Base-by-base conservation (phyloP, 2,113 vertebrate species). In the Motacilla alba region DNA sequence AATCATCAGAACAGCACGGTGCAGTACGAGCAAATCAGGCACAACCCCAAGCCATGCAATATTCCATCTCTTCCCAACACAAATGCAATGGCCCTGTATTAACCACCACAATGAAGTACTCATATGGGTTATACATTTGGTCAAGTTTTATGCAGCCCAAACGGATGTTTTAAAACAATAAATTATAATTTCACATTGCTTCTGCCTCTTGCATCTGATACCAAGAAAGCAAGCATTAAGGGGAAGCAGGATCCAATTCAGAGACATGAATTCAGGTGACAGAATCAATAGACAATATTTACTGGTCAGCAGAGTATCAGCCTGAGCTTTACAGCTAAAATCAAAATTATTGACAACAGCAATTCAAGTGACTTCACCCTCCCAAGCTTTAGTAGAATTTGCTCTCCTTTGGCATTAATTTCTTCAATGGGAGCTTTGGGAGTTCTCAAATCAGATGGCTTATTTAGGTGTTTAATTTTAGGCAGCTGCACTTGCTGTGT, bases 271-370 rank as follows among this genome's bases (percentile, higher is more conserved):
- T 74, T 74, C 80, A 83, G 64, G 55, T 63, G 44, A 92, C 52
- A 72, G 64, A 95, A 95, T 90, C 67, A 89, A 90, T 64, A 91
- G 82, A 43, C 43, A 85, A 52, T 90, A 91, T 63, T 94, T 90
- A 93, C 79, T 50, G 30, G 70, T 86, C 79, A 95, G 75, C 70
- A 90, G 19, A 93, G 39, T 74, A 92, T 28, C 78, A 93, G 70
- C 58, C 59, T 73, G 20, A 60, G 43, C 72, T 93, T 89, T 70
- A 91, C 6, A 20, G 80, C 20, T 21, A 50, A 83, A 93, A 87
- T 82, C 52, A 93, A 69, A 95, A 70, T 80, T 93, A 83, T 39
- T 59, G 75, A 85, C 70, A 94, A 83, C 24, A 66, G 55, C 33
- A 70, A 80, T 63, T 91, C 49, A 77, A 70, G 30, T 26, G 46